Conservation (phyloP, 1,140 invertebrate species). For the Drosophila murphyi region DNA sequence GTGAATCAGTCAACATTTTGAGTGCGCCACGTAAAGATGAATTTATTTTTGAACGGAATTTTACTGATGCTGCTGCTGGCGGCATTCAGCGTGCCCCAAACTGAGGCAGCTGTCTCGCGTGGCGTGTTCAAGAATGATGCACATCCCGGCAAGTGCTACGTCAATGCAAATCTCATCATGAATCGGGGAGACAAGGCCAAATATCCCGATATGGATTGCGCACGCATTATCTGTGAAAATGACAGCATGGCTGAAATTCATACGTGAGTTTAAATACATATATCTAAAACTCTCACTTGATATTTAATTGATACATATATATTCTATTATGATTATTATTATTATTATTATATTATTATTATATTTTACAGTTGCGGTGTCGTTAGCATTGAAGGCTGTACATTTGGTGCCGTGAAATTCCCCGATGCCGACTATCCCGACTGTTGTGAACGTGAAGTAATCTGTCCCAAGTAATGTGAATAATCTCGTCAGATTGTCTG, state of each 20-base stretch:
- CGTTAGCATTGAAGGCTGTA: neutral
- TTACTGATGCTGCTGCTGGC: conserved; percentile 7
- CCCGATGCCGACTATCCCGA: conserved; percentile 36
- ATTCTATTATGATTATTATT: neutral
- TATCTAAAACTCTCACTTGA: too few relatives aligned
- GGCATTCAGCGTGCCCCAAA: neutral
- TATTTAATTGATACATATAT: neutral
- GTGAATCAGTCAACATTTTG: conserved; percentile 21
- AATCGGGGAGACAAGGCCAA: conserved; percentile 1
- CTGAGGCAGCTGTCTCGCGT: conserved; percentile 12
- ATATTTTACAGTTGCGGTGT: conserved; percentile 21
- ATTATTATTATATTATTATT: neutral
- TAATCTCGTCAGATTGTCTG: neutral
- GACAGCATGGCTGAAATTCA: conserved; percentile 8
- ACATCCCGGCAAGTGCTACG: conserved; percentile 35
- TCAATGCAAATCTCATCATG: conserved; percentile 14
- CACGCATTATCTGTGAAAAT: conserved; percentile 2
- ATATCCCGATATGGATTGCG: conserved; percentile 11
- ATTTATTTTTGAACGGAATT: conserved; percentile 27
- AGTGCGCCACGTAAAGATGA: conserved; percentile 21
- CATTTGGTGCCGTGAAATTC: conserved; percentile 8
- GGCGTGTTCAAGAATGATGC: conserved; percentile 9
- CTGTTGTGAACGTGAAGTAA: conserved; percentile 20
- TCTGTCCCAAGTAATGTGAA: conserved; percentile 5
- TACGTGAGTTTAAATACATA: conserved; percentile 6